Percentiles rank a stretch among this genome's conserved stretches.
phyloP scores from a whole-genome alignment of 2,888 invertebrate genomes.

The Pasiphila rectangulata region DNA sequence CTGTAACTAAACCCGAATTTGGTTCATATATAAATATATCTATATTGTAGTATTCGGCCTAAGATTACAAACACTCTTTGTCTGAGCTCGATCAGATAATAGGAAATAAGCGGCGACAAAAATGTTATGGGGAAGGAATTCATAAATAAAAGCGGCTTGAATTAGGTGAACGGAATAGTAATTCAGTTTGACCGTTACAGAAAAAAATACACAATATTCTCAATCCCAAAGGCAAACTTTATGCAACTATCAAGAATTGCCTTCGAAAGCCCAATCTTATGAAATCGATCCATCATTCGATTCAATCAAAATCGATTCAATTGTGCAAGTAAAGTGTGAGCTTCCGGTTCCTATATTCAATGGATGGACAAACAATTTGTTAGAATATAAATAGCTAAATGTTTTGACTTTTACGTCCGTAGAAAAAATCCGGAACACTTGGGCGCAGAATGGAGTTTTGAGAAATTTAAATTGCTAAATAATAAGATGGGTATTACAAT shows the following conservation, averaged over 20 bases:
- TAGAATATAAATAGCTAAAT: constrained; percentile 55
- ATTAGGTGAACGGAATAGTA: no score
- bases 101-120: no score
- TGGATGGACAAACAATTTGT: constrained; percentile 53
- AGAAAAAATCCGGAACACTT: constrained; percentile 50
- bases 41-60: no score
- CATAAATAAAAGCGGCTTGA: no score
- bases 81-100: no score
- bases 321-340: constrained; percentile 49
- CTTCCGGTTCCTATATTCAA: constrained; percentile 48
- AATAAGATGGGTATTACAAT: constrained; percentile 21
- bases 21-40: no score
- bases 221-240: background rate
- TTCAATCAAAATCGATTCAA: constrained; percentile 25
- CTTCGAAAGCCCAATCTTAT: constrained; percentile 36
- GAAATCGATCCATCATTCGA: constrained; percentile 33
- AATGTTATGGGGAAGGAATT: no score
- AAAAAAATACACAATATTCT: background rate
- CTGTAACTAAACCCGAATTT: no score
- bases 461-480: constrained; percentile 44
- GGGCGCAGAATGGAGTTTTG: constrained; percentile 53
- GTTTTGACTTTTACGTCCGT: constrained; percentile 63
- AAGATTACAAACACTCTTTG: no score
- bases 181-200: background rate
- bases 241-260: constrained; percentile 27